These are phyloP conservation scores for Brienomyrus longianalis DNA, from an alignment of 2,113 vertebrate species.

Conservation along the genomic window DNA sequence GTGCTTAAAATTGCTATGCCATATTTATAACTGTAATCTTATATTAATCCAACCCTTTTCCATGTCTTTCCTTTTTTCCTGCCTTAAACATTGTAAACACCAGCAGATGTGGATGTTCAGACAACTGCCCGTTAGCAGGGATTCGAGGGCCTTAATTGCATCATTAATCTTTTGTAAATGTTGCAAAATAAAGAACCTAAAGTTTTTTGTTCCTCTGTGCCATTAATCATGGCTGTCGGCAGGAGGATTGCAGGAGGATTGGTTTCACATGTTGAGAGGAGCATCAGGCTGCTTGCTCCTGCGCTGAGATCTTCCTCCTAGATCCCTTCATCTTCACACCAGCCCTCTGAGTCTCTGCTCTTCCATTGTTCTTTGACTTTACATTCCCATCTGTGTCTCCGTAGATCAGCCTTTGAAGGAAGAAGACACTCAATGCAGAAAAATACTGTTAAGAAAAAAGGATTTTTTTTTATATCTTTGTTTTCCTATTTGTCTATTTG, in stretches of 20 bases:
- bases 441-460: background rate
- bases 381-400: background rate
- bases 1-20: slow-evolving; percentile 15
- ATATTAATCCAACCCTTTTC: slow-evolving; percentile 3
- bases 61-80: background rate
- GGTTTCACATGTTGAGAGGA: slow-evolving; percentile 20
- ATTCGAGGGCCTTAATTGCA: slow-evolving; percentile 18
- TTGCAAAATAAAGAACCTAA: slow-evolving; percentile 19
- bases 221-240: slow-evolving; percentile 20
- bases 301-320: slow-evolving; percentile 13
- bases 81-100: slow-evolving; percentile 12
- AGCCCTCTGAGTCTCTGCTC: background rate
- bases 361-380: background rate
- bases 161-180: slow-evolving; percentile 27
- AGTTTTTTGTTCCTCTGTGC: background rate
- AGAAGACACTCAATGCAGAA: background rate
- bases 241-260: slow-evolving; percentile 13
- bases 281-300: slow-evolving; percentile 9
- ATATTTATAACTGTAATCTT: slow-evolving; percentile 4
- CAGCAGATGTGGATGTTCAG: slow-evolving; percentile 23
- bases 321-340: background rate
- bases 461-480: background rate
- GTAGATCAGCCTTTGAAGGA: background rate
- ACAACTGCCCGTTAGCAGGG: slow-evolving; percentile 18
- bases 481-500: background rate